These are phyloP conservation scores for Oreotrochilus melanogaster DNA, from an alignment of 2,113 vertebrate genomes.

Conservation along the genomic window DNA sequence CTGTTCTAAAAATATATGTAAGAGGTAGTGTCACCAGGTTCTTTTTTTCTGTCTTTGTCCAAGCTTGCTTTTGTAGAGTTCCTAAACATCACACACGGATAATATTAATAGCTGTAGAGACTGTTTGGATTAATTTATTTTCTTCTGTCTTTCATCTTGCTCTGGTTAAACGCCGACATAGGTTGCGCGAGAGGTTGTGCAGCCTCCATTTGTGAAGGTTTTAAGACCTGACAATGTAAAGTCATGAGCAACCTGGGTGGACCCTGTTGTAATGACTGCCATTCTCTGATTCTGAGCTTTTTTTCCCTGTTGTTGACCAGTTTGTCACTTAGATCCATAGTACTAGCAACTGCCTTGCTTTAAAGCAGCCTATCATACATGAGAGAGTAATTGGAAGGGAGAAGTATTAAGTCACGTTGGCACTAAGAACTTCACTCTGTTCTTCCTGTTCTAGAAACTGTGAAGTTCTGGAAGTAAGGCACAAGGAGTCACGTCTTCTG, in stretches of 20 bases:
- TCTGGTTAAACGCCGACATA: neutral
- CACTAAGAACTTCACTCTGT: neutral
- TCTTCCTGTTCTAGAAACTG: neutral
- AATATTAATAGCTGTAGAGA: neutral
- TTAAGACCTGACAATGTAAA: neutral
- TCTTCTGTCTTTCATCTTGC: neutral
- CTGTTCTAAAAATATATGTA: neutral
- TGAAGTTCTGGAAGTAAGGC: neutral
- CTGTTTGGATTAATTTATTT: neutral
- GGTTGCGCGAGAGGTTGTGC: neutral
- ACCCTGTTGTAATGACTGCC: neutral
- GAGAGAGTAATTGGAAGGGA: neutral
- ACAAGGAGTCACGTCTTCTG: neutral
- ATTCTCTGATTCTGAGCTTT: neutral
- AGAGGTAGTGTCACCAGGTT: neutral
- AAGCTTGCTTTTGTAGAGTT: neutral
- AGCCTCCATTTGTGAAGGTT: neutral
- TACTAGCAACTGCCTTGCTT: neutral
- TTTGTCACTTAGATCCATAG: neutral
- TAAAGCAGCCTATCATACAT: neutral
- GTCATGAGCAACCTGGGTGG: neutral
- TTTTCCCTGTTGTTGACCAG: neutral
- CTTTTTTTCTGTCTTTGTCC: neutral
- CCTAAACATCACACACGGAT: neutral
- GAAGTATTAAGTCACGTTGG: neutral